These are phyloP conservation scores for Andrena hattorfiana DNA, from an alignment of 2,888 invertebrate genomes.

Conservation along the genomic window DNA sequence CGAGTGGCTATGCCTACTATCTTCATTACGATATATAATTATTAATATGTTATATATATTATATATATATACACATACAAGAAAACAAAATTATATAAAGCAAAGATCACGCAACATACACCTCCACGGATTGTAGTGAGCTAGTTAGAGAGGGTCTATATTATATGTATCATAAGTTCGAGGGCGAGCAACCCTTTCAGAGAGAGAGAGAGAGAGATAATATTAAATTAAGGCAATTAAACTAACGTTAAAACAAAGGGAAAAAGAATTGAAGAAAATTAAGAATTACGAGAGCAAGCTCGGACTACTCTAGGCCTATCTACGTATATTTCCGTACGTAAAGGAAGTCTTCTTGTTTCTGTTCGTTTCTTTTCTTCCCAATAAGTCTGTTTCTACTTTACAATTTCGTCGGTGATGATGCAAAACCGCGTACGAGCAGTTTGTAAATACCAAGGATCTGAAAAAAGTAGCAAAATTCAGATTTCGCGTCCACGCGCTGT, in stretches of 20 bases:
- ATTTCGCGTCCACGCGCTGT: too few species aligned
- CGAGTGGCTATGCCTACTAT: conserved; percentile 85
- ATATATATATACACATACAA: conserved; percentile 72
- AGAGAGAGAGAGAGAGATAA: conserved; percentile 53
- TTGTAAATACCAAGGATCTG: too few species aligned
- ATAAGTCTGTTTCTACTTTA: conserved; percentile 45
- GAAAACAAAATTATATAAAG: conserved; percentile 74
- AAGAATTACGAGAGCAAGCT: conserved; percentile 72
- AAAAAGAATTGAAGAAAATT: conserved; percentile 57
- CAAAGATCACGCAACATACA: conserved; percentile 75
- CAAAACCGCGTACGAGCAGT: too few species aligned
- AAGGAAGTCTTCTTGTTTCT: conserved; percentile 57
- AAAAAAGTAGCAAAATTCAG: too few species aligned
- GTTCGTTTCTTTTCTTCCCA: conserved; percentile 39
- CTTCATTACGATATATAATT: conserved; percentile 83
- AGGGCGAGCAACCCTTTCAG: conserved; percentile 62
- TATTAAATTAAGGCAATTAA: conserved; percentile 71
- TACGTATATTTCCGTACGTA: conserved; percentile 73
- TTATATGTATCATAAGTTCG: conserved; percentile 79
- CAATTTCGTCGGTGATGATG: too few species aligned
- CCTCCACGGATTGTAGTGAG: conserved; percentile 81
- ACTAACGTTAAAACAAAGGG: conserved; percentile 64
- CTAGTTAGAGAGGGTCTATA: conserved; percentile 81
- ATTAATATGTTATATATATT: conserved; percentile 81
- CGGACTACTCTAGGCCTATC: conserved; percentile 80